Base-by-base conservation (phyloP, 1,140 invertebrate species). In the Cyphomyrmex costatus region DNA sequence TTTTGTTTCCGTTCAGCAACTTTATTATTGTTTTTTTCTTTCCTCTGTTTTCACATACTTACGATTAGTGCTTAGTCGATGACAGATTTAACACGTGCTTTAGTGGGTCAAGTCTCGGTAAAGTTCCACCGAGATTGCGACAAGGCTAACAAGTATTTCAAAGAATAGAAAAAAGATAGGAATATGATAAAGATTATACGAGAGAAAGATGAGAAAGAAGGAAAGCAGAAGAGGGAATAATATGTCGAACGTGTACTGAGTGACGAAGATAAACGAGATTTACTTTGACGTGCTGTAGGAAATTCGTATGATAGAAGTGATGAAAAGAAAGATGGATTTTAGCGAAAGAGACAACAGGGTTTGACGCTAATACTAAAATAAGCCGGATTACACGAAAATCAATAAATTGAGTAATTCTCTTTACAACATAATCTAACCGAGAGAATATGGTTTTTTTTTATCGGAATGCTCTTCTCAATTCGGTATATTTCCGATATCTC, bases 71-170 rank as follows among this genome's bases (percentile, higher is more conserved):
- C 76, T 85, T 63, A 78, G n/a, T 65, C 24, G 21, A 77, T 19
- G 86, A 90, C 88, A 84, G 88, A 79, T 76, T 86, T 46, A 80
- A 65, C 88, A 61, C 10, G 7, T 60, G 19, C n/a, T 70, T 66
- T 80, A 90, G 14, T 85, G 51, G 87, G 85, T 92, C 90, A 91
- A 90, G 49, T 86, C 77, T 86, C 19, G 58, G 78, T 78, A 60
- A 91, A 87, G 56, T 89, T 90, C 78, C 85, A 89, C 51, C 63
- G 83, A 68, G 85, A 87, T 91, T 89, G 65, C 49, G 63, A 68
- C 90, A 78, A 90, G 12, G 27, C 53, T 10, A 56, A 21, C 51
- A 30, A n/a, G 19, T 46, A 46, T 88, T 53, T 27, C 12, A 58
- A 65, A 42, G n/a, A 82, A n/a, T 16, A 60, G 58, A 30, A 10